Conservation (phyloP, 2,888 invertebrate species). For the Prosopocoilus inquinatus region DNA sequence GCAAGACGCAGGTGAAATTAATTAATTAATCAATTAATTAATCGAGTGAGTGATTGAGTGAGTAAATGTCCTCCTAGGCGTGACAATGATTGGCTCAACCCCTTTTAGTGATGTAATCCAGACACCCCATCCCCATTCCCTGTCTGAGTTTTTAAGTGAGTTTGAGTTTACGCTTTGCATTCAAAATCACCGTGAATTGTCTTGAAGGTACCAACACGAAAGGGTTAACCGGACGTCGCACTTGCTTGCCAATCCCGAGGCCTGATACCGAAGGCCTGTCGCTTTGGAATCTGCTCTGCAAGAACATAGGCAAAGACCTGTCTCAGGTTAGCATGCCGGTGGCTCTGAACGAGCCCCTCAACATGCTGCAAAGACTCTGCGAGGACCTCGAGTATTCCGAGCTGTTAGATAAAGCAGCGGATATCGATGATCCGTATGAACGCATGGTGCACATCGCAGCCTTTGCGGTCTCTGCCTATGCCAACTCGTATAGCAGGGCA, state of each 20-base stretch:
- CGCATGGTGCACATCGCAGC: slow-evolving; percentile 76
- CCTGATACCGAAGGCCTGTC: slow-evolving; percentile 75
- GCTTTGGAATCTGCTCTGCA: slow-evolving; percentile 75
- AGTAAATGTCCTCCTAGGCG: neutral
- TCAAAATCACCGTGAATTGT: neutral
- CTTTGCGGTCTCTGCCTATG: slow-evolving; percentile 80
- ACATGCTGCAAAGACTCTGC: slow-evolving; percentile 76
- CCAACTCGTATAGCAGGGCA: slow-evolving; percentile 68
- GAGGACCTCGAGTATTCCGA: slow-evolving; percentile 84
- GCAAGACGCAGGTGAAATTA: too few species aligned
- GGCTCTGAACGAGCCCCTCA: slow-evolving; percentile 79
- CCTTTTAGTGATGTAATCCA: slow-evolving; percentile 1
- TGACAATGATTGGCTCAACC: slow-evolving; percentile 5
- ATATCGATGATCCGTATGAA: slow-evolving; percentile 64
- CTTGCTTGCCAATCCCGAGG: slow-evolving; percentile 67
- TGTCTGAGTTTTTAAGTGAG: neutral
- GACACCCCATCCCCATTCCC: neutral
- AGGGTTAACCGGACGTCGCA: slow-evolving; percentile 57
- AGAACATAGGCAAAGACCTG: slow-evolving; percentile 83
- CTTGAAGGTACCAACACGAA: slow-evolving; percentile 5
- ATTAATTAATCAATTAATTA: too few species aligned
- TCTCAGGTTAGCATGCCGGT: slow-evolving; percentile 86
- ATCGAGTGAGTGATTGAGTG: too few species aligned
- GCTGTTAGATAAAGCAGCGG: slow-evolving; percentile 72
- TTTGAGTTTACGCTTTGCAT: neutral